Percentiles rank a stretch among this genome's conserved stretches.
These are phyloP conservation scores for Dicrurus megarhynchus DNA, from an alignment of 2,113 vertebrate species.

Conservation along the genomic window DNA sequence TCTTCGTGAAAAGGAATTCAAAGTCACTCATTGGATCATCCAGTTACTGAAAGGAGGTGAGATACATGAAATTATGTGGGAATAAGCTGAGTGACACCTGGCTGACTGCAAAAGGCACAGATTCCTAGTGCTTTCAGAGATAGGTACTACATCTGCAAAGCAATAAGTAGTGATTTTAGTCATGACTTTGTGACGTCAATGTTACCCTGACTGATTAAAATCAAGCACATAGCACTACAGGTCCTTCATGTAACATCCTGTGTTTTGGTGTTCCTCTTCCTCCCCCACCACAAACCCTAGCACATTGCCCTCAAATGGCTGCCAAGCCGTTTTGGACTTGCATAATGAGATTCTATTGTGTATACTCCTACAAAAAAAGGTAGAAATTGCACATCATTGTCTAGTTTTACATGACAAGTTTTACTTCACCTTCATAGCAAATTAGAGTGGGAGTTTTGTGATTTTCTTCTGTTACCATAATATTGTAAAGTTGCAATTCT, in stretches of 20 bases:
- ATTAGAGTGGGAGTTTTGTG: not conserved
- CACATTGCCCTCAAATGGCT: not conserved
- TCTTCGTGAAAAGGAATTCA: not conserved
- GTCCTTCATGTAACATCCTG: not conserved
- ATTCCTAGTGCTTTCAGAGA: not conserved
- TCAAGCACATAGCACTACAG: not conserved
- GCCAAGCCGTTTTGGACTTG: not conserved
- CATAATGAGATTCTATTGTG: not conserved
- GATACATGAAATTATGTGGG: not conserved
- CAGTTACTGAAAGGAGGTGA: not conserved
- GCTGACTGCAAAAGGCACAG: not conserved
- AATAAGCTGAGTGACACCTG: not conserved
- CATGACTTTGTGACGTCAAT: not conserved
- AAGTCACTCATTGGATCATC: accelerated
- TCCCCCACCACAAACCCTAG: not conserved
- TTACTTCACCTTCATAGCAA: not conserved
- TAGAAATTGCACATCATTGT: not conserved
- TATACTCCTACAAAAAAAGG: not conserved
- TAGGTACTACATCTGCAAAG: not conserved
- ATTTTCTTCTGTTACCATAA: not conserved
- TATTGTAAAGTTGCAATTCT: not conserved
- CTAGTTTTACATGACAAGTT: not conserved
- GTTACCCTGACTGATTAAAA: not conserved
- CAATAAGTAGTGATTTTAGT: not conserved
- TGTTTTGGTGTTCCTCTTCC: not conserved